These are phyloP conservation scores for Chalcosyrphus nemorum DNA, from an alignment of 2,888 invertebrate species.

Conservation along the genomic window DNA sequence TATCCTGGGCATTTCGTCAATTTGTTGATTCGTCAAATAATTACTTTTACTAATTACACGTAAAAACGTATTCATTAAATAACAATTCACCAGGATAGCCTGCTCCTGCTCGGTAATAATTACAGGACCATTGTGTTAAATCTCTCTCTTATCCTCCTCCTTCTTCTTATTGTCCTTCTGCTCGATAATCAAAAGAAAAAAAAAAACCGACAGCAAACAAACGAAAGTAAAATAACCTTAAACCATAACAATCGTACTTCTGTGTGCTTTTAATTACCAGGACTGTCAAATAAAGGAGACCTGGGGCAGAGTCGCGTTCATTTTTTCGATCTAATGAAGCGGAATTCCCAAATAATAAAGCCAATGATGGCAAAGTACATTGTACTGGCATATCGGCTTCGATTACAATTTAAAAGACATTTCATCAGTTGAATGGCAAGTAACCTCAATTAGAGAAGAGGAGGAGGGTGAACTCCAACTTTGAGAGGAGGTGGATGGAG, in stretches of 20 bases:
- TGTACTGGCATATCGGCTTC: not conserved
- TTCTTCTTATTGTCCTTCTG: no score
- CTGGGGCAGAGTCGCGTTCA: not conserved
- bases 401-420: conserved; percentile 15
- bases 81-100: not conserved
- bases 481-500: not conserved
- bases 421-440: not conserved
- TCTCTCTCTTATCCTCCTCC: not conserved
- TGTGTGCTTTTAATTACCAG: conserved; percentile 1
- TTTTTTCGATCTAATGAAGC: not conserved
- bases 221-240: not conserved
- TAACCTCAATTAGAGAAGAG: not conserved
- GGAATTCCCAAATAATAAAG: not conserved
- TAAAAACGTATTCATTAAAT: conserved; percentile 3
- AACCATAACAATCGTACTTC: not conserved
- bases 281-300: conserved; percentile 16
- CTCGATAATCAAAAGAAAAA: not conserved
- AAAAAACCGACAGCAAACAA: not conserved
- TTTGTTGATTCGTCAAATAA: not conserved
- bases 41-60: not conserved
- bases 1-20: not conserved
- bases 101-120: not conserved
- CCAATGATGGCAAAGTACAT: not conserved
- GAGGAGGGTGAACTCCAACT: not conserved
- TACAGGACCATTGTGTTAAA: not conserved